Evolutionary conservation across 2,888 invertebrate species (phyloP).

Genomic region (Hyposoter dolosus): DNA sequence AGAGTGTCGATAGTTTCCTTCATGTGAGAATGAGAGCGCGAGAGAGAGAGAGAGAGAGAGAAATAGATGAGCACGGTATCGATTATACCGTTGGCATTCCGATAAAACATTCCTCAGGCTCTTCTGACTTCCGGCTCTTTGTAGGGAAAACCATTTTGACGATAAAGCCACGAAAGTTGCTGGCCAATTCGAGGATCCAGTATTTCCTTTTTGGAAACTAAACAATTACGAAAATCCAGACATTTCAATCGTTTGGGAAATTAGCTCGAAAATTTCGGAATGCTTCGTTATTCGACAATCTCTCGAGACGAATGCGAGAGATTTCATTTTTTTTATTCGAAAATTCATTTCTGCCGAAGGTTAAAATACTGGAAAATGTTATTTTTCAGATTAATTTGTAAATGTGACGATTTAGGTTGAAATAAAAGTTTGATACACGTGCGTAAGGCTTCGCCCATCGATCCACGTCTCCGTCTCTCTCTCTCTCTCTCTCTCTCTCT

Average conservation of each 20-base stretch:
- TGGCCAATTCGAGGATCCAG: background rate
- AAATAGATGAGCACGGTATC: conserved; percentile 75
- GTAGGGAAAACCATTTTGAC: background rate
- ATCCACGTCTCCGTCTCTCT: background rate
- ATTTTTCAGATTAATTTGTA: background rate
- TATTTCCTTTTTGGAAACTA: background rate
- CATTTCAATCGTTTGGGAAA: background rate
- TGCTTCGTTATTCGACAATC: too few species aligned
- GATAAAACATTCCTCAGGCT: conserved; percentile 76
- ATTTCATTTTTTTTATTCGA: too few species aligned
- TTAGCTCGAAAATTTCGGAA: background rate
- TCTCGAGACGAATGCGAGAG: background rate
- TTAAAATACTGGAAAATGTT: too few species aligned
- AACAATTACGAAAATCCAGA: background rate
- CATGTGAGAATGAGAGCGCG: conserved; percentile 17
- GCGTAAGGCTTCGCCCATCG: conserved; percentile 7
- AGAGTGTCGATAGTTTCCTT: background rate
- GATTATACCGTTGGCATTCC: conserved; percentile 82
- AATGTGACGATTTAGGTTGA: background rate
- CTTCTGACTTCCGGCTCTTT: conserved; percentile 54
- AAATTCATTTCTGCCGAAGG: too few species aligned
- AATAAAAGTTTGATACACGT: background rate
- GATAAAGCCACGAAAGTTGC: conserved; percentile 6
- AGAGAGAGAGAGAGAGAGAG: conserved; percentile 38
- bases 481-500: conserved; percentile 4